phyloP scores from a whole-genome alignment of 1,140 invertebrate genomes.

The Epicauta chinensis region DNA sequence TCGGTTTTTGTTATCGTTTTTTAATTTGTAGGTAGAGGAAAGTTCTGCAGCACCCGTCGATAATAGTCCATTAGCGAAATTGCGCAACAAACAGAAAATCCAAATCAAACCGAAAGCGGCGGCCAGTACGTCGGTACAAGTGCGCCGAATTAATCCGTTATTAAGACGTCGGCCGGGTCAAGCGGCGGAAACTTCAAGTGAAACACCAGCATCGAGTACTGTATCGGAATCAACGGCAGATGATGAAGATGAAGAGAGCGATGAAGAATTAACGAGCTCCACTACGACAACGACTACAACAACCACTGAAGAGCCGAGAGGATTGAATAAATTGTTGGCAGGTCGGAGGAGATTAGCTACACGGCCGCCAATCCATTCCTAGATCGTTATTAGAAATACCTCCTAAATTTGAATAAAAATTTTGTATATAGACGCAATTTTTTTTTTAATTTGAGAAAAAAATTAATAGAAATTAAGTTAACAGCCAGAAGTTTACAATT shows the following conservation, averaged over 20 bases:
- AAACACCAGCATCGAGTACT: conserved; percentile 23
- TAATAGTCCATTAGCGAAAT: conserved; percentile 26
- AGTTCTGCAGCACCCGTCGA: conserved; percentile 26
- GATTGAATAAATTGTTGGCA: conserved; percentile 51
- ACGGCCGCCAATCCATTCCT: conserved; percentile 47
- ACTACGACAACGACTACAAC: conserved; percentile 43
- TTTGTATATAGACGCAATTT: too few species aligned
- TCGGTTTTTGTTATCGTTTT: too few species aligned
- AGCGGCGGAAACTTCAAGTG: conserved; percentile 31
- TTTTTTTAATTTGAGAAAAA: conserved; percentile 1
- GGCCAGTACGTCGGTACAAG: conserved; percentile 37
- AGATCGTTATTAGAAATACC: background rate
- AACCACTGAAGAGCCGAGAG: conserved; percentile 50
- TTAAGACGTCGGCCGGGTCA: conserved; percentile 32
- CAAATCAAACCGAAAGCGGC: conserved; percentile 29
- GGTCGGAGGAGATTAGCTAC: conserved; percentile 52
- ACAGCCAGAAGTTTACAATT: background rate
- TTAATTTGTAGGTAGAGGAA: conserved; percentile 32
- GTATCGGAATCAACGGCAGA: conserved; percentile 30
- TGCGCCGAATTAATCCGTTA: conserved; percentile 35
- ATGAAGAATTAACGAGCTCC: conserved; percentile 41
- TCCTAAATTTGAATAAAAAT: too few species aligned
- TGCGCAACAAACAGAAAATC: conserved; percentile 29
- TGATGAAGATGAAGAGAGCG: conserved; percentile 44
- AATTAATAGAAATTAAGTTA: conserved; percentile 1